These are phyloP conservation scores for Acipenser transmontanus DNA, from an alignment of 2,797 vertebrate species.

Conservation along the genomic window DNA sequence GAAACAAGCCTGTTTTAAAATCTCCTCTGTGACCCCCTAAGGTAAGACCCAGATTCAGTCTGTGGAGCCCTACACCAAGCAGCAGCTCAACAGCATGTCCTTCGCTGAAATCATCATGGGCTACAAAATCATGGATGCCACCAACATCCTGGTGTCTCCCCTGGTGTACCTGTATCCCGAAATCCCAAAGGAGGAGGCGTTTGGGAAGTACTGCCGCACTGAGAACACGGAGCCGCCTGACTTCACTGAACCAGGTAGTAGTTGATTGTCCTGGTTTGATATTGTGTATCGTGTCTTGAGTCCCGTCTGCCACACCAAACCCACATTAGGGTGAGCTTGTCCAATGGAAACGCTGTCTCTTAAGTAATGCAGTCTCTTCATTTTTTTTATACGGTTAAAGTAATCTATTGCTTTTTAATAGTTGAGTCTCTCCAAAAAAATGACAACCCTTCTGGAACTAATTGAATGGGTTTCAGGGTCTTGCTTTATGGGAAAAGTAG, in stretches of 20 bases:
- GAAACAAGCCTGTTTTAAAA: too few species aligned
- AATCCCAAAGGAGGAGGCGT: slow-evolving; percentile 95
- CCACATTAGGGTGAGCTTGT: too few species aligned
- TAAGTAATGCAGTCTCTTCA: too few species aligned
- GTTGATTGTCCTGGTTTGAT: slow-evolving; percentile 55
- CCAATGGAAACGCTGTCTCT: too few species aligned
- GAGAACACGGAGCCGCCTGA: slow-evolving; percentile 86
- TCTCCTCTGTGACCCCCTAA: slow-evolving; percentile 26
- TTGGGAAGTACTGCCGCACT: slow-evolving; percentile 92
- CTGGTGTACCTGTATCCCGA: slow-evolving; percentile 95
- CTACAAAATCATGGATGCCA: slow-evolving; percentile 98
- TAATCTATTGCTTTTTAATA: too few species aligned
- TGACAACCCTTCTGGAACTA: too few species aligned
- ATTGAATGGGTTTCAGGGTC: too few species aligned
- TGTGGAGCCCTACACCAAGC: slow-evolving; percentile 96
- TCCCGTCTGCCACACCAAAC: too few species aligned
- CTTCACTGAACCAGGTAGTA: slow-evolving; percentile 76
- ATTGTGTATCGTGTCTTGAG: too few species aligned
- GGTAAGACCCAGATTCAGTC: slow-evolving; percentile 98
- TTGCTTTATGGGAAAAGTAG: too few species aligned
- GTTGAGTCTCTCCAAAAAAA: too few species aligned
- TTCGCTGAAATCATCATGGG: slow-evolving; percentile 99
- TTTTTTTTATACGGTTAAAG: too few species aligned
- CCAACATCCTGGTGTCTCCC: slow-evolving; percentile 93
- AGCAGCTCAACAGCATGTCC: slow-evolving; percentile 97